Conservation (phyloP, 2,113 vertebrate species). For the Rhinolophus sinicus region DNA sequence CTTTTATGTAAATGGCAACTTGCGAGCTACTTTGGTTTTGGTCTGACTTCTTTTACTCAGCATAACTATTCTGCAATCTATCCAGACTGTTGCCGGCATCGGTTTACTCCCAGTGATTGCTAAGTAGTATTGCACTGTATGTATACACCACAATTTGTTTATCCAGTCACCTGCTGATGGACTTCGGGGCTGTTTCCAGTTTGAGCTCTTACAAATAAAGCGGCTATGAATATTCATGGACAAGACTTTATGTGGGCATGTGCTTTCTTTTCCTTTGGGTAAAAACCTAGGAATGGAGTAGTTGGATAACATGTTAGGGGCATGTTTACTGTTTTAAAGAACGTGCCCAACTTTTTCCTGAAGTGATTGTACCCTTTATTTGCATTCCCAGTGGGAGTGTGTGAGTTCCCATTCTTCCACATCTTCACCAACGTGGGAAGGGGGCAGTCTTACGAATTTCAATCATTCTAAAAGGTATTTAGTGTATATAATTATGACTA, state of each 20-base stretch:
- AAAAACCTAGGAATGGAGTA: neutral
- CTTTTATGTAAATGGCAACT: slow-evolving; percentile 33
- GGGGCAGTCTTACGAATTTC: neutral
- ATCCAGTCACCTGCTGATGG: neutral
- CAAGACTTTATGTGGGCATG: neutral
- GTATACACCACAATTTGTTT: neutral
- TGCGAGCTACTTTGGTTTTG: neutral
- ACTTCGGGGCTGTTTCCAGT: neutral
- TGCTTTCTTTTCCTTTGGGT: neutral
- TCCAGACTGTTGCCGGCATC: neutral
- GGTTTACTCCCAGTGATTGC: slow-evolving; percentile 3
- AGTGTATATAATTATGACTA: neutral
- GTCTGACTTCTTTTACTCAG: neutral
- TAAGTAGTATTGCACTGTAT: neutral
- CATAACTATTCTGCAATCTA: neutral
- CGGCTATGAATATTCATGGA: neutral
- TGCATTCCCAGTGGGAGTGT: neutral
- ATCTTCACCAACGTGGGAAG: neutral
- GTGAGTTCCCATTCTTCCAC: neutral
- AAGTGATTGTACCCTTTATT: neutral
- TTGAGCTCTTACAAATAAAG: neutral
- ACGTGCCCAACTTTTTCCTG: neutral
- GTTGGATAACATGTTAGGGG: neutral
- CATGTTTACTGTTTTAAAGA: slow-evolving; percentile 9
- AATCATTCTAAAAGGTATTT: neutral